phyloP scores from a whole-genome alignment of 2,888 invertebrate species.

The Cinara cedri region DNA sequence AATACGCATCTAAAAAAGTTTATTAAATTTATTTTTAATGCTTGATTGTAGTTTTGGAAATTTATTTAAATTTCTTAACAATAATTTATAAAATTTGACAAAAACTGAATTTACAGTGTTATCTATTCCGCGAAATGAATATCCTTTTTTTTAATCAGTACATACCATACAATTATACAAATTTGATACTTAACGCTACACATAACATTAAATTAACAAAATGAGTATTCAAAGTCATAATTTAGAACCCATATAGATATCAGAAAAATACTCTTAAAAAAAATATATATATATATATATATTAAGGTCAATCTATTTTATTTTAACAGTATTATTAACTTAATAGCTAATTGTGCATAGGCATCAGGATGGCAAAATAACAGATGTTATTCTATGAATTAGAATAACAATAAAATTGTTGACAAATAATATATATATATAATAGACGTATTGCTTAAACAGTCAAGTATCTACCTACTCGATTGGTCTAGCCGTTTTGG shows the following conservation, averaged over 20 bases:
- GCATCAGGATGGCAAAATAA: slow-evolving; percentile 31
- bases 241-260: background rate
- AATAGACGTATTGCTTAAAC: too few relatives aligned
- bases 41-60: background rate
- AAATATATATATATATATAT: too few relatives aligned
- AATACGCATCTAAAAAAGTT: background rate
- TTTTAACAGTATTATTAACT: background rate
- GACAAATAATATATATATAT: slow-evolving; percentile 30
- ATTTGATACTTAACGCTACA: background rate
- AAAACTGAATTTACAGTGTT: background rate
- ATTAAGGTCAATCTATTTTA: slow-evolving; percentile 1
- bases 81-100: background rate
- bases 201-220: slow-evolving; percentile 15
- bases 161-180: background rate
- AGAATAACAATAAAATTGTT: background rate
- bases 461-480: too few relatives aligned
- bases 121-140: slow-evolving; percentile 6
- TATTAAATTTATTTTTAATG: background rate
- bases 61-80: background rate
- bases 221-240: background rate
- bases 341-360: slow-evolving; percentile 17
- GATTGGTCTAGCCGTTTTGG: too few relatives aligned
- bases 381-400: background rate
- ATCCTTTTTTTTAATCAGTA: background rate
- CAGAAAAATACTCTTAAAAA: too few relatives aligned